Conservation (phyloP, 2,797 vertebrate genomes). For the Momotus momota region DNA sequence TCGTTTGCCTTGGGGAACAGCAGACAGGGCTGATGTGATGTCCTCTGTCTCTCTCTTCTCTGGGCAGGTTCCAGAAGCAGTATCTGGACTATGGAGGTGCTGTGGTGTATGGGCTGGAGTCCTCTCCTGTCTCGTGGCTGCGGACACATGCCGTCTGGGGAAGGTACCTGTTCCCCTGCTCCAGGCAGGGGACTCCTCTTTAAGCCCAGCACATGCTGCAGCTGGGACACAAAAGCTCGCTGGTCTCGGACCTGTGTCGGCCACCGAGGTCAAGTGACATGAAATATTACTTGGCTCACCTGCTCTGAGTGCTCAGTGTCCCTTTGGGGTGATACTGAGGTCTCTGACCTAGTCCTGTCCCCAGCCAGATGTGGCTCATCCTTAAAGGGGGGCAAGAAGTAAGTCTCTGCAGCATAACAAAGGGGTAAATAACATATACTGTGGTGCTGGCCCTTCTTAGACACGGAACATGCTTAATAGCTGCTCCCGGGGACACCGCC, state of each 20-base stretch:
- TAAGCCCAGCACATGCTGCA: neutral
- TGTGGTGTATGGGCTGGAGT: slow-evolving; percentile 89
- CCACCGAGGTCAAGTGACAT: neutral
- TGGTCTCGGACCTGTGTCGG: neutral
- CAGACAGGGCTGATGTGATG: neutral
- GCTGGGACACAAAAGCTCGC: neutral
- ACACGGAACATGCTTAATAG: neutral
- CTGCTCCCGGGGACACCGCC: neutral
- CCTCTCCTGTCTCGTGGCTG: slow-evolving; percentile 83
- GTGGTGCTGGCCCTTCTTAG: neutral
- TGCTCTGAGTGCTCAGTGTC: neutral
- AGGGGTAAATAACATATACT: neutral
- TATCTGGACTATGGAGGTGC: slow-evolving; percentile 91
- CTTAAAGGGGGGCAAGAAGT: neutral
- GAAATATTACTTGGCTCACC: neutral
- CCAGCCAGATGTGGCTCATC: neutral
- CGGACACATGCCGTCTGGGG: slow-evolving; percentile 88
- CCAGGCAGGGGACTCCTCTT: neutral
- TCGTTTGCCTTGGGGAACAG: neutral
- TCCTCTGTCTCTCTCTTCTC: neutral
- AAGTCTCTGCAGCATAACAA: neutral
- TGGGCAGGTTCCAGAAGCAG: slow-evolving; percentile 84
- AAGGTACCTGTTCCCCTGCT: slow-evolving; percentile 80
- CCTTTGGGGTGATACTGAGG: accelerated
- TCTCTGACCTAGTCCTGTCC: neutral